phyloP scores from a whole-genome alignment of 2,113 vertebrate species.

The Stegastes partitus region DNA sequence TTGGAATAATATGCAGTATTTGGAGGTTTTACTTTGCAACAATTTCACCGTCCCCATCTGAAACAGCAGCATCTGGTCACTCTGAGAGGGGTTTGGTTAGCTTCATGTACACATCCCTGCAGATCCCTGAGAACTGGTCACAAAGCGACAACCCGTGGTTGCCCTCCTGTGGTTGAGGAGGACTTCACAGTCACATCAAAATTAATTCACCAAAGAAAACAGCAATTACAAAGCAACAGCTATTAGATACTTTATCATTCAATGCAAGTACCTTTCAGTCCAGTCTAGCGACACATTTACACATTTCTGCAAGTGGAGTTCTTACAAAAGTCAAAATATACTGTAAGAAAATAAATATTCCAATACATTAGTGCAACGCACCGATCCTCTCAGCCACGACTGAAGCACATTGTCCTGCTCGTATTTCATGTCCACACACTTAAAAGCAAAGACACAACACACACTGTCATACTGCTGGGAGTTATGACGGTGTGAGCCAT shows the following conservation, averaged over 20 bases:
- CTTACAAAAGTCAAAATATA: constrained; percentile 74
- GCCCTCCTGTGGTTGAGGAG: constrained; percentile 70
- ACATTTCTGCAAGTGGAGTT: constrained; percentile 41
- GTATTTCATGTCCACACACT: constrained; percentile 31
- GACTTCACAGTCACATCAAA: constrained; percentile 66
- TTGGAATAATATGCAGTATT: constrained; percentile 55
- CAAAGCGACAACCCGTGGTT: constrained; percentile 58
- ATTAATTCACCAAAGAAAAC: constrained; percentile 46
- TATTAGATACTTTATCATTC: constrained; percentile 48
- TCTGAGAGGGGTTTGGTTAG: constrained; percentile 49
- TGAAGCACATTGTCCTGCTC: constrained; percentile 35
- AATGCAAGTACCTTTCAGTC: constrained; percentile 17
- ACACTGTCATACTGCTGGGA: constrained; percentile 50
- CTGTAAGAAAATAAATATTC: constrained; percentile 84
- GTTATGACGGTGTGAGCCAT: constrained; percentile 51
- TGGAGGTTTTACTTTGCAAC: constrained; percentile 21
- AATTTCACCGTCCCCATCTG: neutral
- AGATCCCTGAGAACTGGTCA: constrained; percentile 83
- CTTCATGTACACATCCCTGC: constrained; percentile 74
- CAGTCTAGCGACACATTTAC: constrained; percentile 53
- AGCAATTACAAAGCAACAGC: constrained; percentile 50
- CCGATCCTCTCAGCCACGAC: constrained; percentile 40
- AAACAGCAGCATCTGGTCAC: constrained; percentile 35
- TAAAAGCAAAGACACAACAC: constrained; percentile 64
- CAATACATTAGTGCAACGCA: constrained; percentile 67